phyloP scores from a whole-genome alignment of 1,140 invertebrate species.

The Charaxes varanes region DNA sequence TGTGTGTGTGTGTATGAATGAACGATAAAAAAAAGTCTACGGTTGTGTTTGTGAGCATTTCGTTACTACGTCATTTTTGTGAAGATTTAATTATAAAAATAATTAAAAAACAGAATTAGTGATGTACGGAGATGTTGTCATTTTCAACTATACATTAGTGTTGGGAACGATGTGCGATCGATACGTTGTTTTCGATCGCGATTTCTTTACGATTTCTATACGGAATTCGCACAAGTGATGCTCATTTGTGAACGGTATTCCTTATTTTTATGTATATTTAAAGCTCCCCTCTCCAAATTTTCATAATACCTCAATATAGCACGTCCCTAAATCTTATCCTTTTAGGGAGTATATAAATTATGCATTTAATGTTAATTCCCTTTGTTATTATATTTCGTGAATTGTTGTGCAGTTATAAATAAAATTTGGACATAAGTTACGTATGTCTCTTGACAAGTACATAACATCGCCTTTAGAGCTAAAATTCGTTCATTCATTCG shows the following conservation, averaged over 20 bases:
- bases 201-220: conserved; percentile 24
- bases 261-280: conserved; percentile 29
- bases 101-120: neutral
- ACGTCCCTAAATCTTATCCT: too few relatives aligned
- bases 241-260: conserved; percentile 32
- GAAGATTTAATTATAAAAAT: conserved; percentile 29
- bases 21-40: too few relatives aligned
- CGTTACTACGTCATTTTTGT: conserved; percentile 43
- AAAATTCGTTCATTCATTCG: too few relatives aligned
- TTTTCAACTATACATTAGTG: conserved; percentile 8
- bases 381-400: too few relatives aligned
- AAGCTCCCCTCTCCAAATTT: neutral
- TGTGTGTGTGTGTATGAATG: conserved; percentile 30
- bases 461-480: too few relatives aligned
- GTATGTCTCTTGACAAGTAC: too few relatives aligned
- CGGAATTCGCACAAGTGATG: conserved; percentile 34
- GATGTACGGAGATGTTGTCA: conserved; percentile 7
- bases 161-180: conserved; percentile 13
- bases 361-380: too few relatives aligned
- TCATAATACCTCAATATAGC: neutral
- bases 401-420: too few relatives aligned
- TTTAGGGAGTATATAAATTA: too few relatives aligned
- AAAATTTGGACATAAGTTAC: too few relatives aligned
- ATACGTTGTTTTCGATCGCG: conserved; percentile 17
- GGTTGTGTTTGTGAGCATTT: conserved; percentile 50